These are phyloP conservation scores for Phalangium opilio DNA, from an alignment of 2,888 invertebrate genomes.

Conservation along the genomic window DNA sequence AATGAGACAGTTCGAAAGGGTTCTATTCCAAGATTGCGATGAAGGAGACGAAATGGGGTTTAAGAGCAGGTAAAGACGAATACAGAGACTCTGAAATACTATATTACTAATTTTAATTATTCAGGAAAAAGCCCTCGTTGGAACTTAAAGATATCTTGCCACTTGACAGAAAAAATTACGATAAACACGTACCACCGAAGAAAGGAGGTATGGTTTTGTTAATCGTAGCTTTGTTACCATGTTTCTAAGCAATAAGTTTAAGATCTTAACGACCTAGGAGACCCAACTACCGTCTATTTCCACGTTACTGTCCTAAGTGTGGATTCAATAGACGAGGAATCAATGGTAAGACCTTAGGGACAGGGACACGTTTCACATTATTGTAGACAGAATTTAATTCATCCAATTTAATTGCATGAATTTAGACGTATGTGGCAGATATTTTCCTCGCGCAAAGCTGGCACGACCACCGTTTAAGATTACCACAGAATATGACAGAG, in stretches of 20 bases:
- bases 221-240: neutral
- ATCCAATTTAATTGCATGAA: no score
- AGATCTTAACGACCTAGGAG: conserved; percentile 45
- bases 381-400: conserved; percentile 4
- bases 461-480: conserved; percentile 69
- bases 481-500: conserved; percentile 84
- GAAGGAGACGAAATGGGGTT: no score
- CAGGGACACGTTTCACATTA: conserved; percentile 6
- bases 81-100: no score
- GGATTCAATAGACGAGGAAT: conserved; percentile 87
- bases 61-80: no score
- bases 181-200: conserved; percentile 78
- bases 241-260: no score
- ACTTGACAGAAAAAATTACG: conserved; percentile 65
- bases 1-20: conserved; percentile 10
- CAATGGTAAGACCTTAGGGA: conserved; percentile 49
- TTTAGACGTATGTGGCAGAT: conserved; percentile 88
- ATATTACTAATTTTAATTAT: no score
- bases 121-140: conserved; percentile 9
- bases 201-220: conserved; percentile 34
- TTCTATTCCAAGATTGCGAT: conserved; percentile 8
- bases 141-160: conserved; percentile 64
- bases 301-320: conserved; percentile 77
- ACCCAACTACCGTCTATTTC: conserved; percentile 76
- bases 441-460: conserved; percentile 84